Base-by-base conservation (phyloP, 2,113 vertebrate species). In the Desmodus rotundus region DNA sequence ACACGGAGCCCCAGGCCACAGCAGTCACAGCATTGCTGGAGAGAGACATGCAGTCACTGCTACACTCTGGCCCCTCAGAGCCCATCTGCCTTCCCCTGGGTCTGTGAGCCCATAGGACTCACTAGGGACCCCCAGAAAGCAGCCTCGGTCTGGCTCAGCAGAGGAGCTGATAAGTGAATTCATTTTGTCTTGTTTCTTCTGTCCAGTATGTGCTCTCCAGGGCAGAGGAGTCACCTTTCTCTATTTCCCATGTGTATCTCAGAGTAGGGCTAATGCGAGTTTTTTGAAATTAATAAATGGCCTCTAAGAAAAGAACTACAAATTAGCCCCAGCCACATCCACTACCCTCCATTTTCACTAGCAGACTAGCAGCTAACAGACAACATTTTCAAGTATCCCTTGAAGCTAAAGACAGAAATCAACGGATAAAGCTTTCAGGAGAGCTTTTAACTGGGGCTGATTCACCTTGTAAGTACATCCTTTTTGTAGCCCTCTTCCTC, bases 1-100 rank as follows among this genome's bases (percentile, higher is more conserved):
- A 99, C 87, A 0, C 97, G 98, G 76, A 99, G 97, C 16, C 99
- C 99, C 92, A 99, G 97, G 4, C 98, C 97, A 38, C 99, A 99
- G 97, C 99, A 99, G 93, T 99, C 99, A 67, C 99, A 99, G 98
- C 99, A 99, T 99, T 99, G 99, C 97, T 98, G 95, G 43, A 96
- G 86, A 38, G 50, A 96, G 5, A 84, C 31, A 0, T 0, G 13
- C 1, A 31, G 4, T 92, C 91, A 70, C 26, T 28, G 54, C 54
- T 77, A 20, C 0, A 0, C 38, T 26, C 31, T 3, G 14, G 68
- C 4, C 28, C 33, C 52, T 70, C 41, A 3, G 20, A 38, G 67
- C 28, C 50, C 8, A 0, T 15, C 17, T 2, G 43, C 19, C 36
- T 67, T 36, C 41, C 41, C 73, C 4, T 3, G 0, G 0, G 91